Evolutionary conservation across 2,888 invertebrate species (phyloP).

Genomic region (Busseola fusca): DNA sequence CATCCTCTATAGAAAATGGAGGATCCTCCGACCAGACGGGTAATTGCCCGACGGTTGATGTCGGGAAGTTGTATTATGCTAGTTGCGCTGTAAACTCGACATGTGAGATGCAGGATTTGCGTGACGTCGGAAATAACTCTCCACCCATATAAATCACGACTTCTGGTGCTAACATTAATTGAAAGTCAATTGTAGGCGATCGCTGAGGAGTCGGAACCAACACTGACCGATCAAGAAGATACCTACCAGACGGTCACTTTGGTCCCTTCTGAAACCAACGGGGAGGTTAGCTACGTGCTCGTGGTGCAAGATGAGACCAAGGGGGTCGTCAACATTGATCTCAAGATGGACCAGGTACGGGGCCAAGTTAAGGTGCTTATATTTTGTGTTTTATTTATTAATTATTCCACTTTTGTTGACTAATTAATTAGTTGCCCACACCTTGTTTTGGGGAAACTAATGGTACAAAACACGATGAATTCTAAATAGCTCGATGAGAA

Average conservation of each 20-base stretch:
- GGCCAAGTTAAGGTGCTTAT: slow-evolving; percentile 54
- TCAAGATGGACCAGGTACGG: slow-evolving; percentile 73
- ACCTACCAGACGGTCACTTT: slow-evolving; percentile 95
- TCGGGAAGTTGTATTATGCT: too few species aligned
- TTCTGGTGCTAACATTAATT: slow-evolving; percentile 9
- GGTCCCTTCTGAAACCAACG: slow-evolving; percentile 93
- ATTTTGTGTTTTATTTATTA: background rate
- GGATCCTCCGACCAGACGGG: too few species aligned
- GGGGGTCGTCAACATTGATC: slow-evolving; percentile 81
- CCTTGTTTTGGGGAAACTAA: background rate
- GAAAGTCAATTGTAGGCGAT: slow-evolving; percentile 21
- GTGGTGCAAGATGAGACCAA: slow-evolving; percentile 94
- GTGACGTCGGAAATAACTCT: too few species aligned
- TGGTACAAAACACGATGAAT: background rate
- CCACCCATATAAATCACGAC: background rate
- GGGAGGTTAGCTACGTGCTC: slow-evolving; percentile 96
- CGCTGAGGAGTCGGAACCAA: slow-evolving; percentile 62
- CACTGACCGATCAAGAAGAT: slow-evolving; percentile 78
- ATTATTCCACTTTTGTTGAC: background rate
- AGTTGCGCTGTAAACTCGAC: too few species aligned
- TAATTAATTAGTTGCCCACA: too few species aligned
- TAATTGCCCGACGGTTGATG: too few species aligned
- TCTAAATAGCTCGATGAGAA: background rate
- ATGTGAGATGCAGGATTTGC: too few species aligned
- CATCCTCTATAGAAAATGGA: too few species aligned